These are phyloP conservation scores for Pygoscelis antarcticus DNA, from an alignment of 2,113 vertebrate species.

Conservation along the genomic window DNA sequence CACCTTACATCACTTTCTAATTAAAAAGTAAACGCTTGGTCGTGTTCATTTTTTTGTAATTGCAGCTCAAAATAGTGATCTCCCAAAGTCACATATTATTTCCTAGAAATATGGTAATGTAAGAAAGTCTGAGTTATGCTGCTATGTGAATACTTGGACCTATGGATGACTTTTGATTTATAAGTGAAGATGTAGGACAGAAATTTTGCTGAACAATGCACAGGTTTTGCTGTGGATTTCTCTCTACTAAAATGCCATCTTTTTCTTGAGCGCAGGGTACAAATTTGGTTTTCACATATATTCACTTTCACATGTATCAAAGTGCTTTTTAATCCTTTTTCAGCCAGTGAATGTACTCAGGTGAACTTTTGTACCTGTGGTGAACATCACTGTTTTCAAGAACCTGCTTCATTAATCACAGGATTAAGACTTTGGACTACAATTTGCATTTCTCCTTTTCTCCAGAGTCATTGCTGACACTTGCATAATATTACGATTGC, in stretches of 20 bases:
- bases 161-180: not conserved
- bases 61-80: not conserved
- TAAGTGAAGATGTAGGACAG: not conserved
- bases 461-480: not conserved
- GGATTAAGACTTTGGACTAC: not conserved
- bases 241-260: not conserved
- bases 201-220: not conserved
- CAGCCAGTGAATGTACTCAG: not conserved
- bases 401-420: not conserved
- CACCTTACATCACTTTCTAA: not conserved
- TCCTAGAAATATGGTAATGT: not conserved
- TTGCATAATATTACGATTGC: not conserved
- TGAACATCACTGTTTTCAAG: not conserved
- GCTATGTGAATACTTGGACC: not conserved
- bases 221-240: not conserved
- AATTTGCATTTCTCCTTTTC: not conserved
- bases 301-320: not conserved
- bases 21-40: not conserved
- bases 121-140: not conserved
- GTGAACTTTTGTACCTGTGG: not conserved
- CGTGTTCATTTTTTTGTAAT: not conserved
- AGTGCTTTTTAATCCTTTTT: not conserved
- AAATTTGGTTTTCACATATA: not conserved
- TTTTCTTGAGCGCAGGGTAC: not conserved
- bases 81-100: not conserved